Evolutionary conservation across 2,113 vertebrate genomes (phyloP), one percentile per base, ranked within the genome.

Genomic region (Xiphias gladius): DNA sequence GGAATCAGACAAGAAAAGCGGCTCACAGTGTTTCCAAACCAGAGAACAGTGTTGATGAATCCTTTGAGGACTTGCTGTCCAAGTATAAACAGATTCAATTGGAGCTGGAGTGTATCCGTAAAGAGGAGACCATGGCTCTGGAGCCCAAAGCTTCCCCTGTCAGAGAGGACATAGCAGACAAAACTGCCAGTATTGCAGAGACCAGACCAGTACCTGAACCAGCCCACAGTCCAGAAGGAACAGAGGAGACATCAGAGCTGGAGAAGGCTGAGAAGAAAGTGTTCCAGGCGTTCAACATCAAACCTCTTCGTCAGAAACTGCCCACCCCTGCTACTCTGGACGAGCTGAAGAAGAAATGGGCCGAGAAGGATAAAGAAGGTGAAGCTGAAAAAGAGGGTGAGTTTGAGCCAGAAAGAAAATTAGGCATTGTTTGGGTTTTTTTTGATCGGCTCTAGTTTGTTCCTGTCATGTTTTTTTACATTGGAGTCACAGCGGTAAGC

Each of bases 21-120:
- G 87, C 72, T 64, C 94, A 97, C 65, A 37, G 58, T 20, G 87
- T 92, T 54, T 89, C 94, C 84, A 98, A 96, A 94, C 88, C 87
- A 48, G 97, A 97, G 62, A 95, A 86, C 80, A 94, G 93, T 55
- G 90, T 95, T 52, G 97, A 98, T 64, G 98, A 99, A 94, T 98
- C 97, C 88, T 99, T 99, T 83, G 98, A 99, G 92, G 98, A 98
- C 86, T 93, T 99, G 54, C 96, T 99, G 68, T 92, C 96, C 90
- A 99, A 99, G 85, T 99, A 99, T 86, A 97, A 97, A 79, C 97
- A 99, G 92, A 99, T 99, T 86, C 98, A 99, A 20, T 93, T 98
- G 77, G 98, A 99, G 90, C 96, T 99, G 66, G 98, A 99, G 73
- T 97, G 95, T 81, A 99, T 99, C 91, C 97, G 96, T 62, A 99